Conservation (phyloP, 2,113 vertebrate species). For the Melanerpes aurifrons region DNA sequence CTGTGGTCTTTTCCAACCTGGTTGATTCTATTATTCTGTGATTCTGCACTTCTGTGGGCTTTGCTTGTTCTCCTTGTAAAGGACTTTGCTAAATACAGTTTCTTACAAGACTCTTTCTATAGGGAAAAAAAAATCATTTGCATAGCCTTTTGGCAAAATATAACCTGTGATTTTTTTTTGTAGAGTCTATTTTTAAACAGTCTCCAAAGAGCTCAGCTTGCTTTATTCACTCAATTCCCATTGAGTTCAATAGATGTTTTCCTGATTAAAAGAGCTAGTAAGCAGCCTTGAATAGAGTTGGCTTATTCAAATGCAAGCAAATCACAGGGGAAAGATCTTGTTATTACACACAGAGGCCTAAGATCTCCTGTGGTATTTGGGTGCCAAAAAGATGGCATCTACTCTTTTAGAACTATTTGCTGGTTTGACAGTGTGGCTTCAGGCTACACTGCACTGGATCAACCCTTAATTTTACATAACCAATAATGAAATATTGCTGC, state of each 20-base stretch:
- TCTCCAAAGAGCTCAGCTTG: not conserved
- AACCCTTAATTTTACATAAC: conserved; percentile 25
- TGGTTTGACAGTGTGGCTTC: conserved; percentile 30
- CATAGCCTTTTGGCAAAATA: not conserved
- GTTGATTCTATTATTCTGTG: not conserved
- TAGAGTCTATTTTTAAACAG: not conserved
- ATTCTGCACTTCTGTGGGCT: not conserved
- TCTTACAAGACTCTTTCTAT: not conserved
- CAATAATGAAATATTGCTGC: conserved; percentile 19
- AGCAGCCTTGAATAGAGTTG: not conserved
- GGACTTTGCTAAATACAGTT: not conserved
- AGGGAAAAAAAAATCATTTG: not conserved
- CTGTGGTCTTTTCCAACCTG: no score
- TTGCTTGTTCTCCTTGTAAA: not conserved
- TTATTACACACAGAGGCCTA: not conserved
- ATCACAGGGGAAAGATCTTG: not conserved
- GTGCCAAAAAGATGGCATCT: conserved; percentile 36
- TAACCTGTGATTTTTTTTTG: not conserved
- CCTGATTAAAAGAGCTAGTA: conserved; percentile 8
- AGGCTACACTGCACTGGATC: not conserved
- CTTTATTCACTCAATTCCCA: not conserved
- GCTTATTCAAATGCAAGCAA: conserved; percentile 11
- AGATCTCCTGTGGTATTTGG: not conserved
- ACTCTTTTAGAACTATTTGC: not conserved
- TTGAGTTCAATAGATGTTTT: conserved; percentile 9